phyloP scores from a whole-genome alignment of 2,797 vertebrate genomes.

The Labeo calbasu region DNA sequence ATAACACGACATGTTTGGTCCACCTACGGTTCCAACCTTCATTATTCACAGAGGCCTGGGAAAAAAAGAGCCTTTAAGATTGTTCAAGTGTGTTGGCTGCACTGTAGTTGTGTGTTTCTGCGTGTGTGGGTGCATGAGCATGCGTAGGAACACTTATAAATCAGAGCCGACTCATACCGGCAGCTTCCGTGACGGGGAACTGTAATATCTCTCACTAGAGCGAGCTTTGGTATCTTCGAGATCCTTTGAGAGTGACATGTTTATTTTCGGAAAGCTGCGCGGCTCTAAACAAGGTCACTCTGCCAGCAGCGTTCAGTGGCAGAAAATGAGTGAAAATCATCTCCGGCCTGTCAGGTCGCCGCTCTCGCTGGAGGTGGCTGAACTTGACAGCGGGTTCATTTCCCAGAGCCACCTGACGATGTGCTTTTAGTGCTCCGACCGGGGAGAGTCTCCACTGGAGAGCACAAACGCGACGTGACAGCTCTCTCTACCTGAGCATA shows the following conservation, averaged over 20 bases:
- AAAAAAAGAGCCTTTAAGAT: slow-evolving; percentile 37
- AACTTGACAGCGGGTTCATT: slow-evolving; percentile 45
- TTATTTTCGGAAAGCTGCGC: slow-evolving; percentile 58
- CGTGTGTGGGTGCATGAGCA: slow-evolving; percentile 42
- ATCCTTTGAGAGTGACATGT: slow-evolving; percentile 49
- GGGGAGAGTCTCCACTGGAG: slow-evolving; percentile 26
- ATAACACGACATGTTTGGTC: slow-evolving; percentile 31
- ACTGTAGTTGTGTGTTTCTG: slow-evolving; percentile 25
- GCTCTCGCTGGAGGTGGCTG: slow-evolving; percentile 41
- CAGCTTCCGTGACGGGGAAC: slow-evolving; percentile 46
- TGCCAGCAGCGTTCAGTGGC: slow-evolving; percentile 46
- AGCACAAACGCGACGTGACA: slow-evolving; percentile 45
- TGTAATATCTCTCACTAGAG: slow-evolving; percentile 27
- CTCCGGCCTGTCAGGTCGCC: slow-evolving; percentile 50
- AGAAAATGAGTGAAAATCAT: slow-evolving; percentile 56
- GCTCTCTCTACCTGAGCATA: slow-evolving; percentile 8
- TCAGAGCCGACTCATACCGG: slow-evolving; percentile 53
- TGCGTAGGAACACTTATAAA: slow-evolving; percentile 61
- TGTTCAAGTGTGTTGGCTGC: slow-evolving; percentile 32
- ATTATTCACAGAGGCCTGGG: slow-evolving; percentile 33
- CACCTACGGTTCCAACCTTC: slow-evolving; percentile 50
- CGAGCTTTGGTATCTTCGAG: slow-evolving; percentile 35
- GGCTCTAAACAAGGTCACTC: slow-evolving; percentile 52
- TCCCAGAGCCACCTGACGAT: slow-evolving; percentile 51
- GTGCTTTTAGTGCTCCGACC: slow-evolving; percentile 45